phyloP scores from a whole-genome alignment of 2,113 vertebrate species.

The Ranitomeya imitator region DNA sequence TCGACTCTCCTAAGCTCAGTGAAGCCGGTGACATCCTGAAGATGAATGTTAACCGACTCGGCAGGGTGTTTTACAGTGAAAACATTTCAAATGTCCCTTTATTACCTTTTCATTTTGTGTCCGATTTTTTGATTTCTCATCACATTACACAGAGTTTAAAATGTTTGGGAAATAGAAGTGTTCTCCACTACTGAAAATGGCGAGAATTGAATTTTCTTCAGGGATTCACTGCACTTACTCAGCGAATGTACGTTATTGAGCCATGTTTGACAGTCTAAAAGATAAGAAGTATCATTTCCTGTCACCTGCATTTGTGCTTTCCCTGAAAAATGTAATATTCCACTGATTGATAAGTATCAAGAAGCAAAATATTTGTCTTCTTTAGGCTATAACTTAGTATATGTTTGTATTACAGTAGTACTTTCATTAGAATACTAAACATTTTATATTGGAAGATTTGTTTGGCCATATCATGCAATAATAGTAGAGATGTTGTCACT shows the following conservation, averaged over 20 bases:
- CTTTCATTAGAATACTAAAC: neutral
- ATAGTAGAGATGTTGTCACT: neutral
- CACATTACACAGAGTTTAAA: constrained; percentile 73
- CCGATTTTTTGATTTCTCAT: constrained; percentile 71
- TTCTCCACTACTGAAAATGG: constrained; percentile 74
- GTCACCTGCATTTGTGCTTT: constrained; percentile 61
- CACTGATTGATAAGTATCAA: constrained; percentile 14
- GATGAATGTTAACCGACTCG: constrained; percentile 55
- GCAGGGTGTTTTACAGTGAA: constrained; percentile 68
- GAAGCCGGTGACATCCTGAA: constrained; percentile 42
- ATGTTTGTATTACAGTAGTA: neutral
- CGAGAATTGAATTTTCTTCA: constrained; percentile 81
- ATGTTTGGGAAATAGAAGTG: constrained; percentile 75
- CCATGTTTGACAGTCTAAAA: constrained; percentile 73
- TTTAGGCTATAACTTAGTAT: neutral
- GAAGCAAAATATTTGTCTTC: constrained; percentile 2
- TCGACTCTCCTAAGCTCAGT: constrained; percentile 36
- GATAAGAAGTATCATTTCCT: constrained; percentile 86
- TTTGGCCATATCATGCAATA: neutral
- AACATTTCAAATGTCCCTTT: constrained; percentile 74
- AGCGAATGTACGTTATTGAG: constrained; percentile 74
- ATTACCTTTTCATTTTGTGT: constrained; percentile 80
- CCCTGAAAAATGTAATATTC: constrained; percentile 62
- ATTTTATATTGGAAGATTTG: neutral
- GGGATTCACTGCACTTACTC: constrained; percentile 71